These are phyloP conservation scores for Butorides virescens DNA, from an alignment of 2,113 vertebrate species.

Conservation along the genomic window DNA sequence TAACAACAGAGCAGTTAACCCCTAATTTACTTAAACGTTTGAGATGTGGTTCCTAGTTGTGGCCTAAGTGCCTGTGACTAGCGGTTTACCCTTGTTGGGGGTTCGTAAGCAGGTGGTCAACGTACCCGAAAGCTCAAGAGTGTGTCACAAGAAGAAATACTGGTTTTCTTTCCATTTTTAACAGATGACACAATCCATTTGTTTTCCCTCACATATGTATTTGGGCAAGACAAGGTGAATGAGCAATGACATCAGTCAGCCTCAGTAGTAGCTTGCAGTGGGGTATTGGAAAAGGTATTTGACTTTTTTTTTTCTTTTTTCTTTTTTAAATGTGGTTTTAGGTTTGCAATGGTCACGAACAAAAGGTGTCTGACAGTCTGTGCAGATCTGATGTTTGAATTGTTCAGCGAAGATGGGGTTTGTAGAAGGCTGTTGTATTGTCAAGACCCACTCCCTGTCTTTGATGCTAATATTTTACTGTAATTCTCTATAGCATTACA, in stretches of 20 bases:
- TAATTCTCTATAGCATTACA: neutral
- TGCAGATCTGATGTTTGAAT: neutral
- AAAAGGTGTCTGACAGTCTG: neutral
- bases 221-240: neutral
- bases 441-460: neutral
- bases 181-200: neutral
- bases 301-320: neutral
- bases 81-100: rapidly evolving
- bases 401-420: neutral
- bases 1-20: neutral
- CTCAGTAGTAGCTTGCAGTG: neutral
- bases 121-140: neutral
- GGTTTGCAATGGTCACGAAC: neutral
- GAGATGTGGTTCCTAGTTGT: neutral
- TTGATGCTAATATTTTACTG: neutral
- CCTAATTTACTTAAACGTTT: neutral
- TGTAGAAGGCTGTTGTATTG: neutral
- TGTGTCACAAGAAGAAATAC: neutral
- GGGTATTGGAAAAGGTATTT: neutral
- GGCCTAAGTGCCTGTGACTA: neutral
- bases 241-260: neutral
- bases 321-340: neutral
- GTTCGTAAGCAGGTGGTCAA: neutral
- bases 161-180: neutral
- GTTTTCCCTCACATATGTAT: neutral